phyloP scores from a whole-genome alignment of 92 coral and sea anemone genomes.

The Heliopora coerulea region DNA sequence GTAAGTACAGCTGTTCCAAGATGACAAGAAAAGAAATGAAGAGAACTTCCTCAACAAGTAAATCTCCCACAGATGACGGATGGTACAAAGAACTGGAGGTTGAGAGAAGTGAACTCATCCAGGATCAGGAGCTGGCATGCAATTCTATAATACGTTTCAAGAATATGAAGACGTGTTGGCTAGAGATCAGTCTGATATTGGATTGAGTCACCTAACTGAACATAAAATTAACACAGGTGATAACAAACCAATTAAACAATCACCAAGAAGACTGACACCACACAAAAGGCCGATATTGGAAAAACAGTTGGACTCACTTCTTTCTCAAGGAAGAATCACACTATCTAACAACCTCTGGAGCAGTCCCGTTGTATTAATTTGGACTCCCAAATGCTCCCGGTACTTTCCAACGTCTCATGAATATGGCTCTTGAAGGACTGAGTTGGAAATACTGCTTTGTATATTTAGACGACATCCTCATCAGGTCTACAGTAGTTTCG shows the following conservation, averaged over 20 bases:
- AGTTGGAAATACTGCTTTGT: slow-evolving; percentile 45
- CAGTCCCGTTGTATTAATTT: slow-evolving; percentile 51
- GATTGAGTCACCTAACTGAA: slow-evolving; percentile 50
- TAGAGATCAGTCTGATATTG: slow-evolving; percentile 40
- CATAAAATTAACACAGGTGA: slow-evolving; percentile 55
- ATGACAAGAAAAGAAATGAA: background rate
- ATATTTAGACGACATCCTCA: slow-evolving; percentile 49
- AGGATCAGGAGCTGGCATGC: slow-evolving; percentile 33
- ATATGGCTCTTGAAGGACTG: slow-evolving; percentile 37
- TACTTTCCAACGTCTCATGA: slow-evolving; percentile 51
- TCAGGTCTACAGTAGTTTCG: slow-evolving; percentile 34
- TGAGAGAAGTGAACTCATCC: slow-evolving; percentile 42
- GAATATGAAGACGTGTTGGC: slow-evolving; percentile 54
- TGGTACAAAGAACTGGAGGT: slow-evolving; percentile 21
- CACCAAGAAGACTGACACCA: slow-evolving; percentile 46
- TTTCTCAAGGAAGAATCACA: slow-evolving; percentile 49
- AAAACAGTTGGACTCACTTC: slow-evolving; percentile 30
- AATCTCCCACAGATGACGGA: background rate
- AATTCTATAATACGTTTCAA: slow-evolving; percentile 41
- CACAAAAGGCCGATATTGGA: slow-evolving; percentile 23
- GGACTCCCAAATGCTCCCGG: slow-evolving; percentile 49
- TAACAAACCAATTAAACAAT: slow-evolving; percentile 52
- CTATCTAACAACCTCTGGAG: slow-evolving; percentile 48
- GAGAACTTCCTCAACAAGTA: background rate
- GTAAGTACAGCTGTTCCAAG: slow-evolving; percentile 1